These are phyloP conservation scores for Rhabdomys pumilio DNA, from an alignment of 2,797 vertebrate genomes.

Conservation along the genomic window DNA sequence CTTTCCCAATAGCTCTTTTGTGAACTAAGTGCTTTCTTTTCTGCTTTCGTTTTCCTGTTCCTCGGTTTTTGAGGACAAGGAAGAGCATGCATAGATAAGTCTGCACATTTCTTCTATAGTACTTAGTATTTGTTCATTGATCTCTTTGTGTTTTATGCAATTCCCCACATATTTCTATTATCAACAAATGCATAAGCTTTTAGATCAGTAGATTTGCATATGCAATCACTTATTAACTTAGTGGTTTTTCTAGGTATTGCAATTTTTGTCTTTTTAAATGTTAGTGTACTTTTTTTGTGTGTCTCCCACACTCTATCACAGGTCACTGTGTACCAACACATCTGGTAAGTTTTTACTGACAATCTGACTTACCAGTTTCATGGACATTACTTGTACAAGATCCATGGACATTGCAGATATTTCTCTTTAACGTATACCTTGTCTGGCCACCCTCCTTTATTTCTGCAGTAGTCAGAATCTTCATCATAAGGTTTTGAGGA, in stretches of 20 bases:
- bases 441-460: background rate
- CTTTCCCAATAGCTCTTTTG: background rate
- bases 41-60: background rate
- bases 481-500: background rate
- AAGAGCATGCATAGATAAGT: background rate
- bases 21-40: background rate
- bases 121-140: background rate
- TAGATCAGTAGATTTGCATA: conserved; percentile 37
- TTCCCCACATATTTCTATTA: conserved; percentile 2
- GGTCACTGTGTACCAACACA: background rate
- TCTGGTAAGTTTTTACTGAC: background rate
- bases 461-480: background rate
- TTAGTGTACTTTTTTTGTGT: background rate
- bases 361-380: background rate
- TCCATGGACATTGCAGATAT: background rate
- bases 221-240: conserved; percentile 25
- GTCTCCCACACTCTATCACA: background rate
- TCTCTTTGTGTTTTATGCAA: background rate
- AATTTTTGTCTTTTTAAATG: background rate
- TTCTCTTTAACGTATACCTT: background rate
- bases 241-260: background rate
- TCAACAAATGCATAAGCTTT: background rate
- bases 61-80: background rate
- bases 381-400: background rate
- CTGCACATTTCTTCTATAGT: background rate